phyloP scores from a whole-genome alignment of 2,888 invertebrate genomes.

The Torymus texanus region DNA sequence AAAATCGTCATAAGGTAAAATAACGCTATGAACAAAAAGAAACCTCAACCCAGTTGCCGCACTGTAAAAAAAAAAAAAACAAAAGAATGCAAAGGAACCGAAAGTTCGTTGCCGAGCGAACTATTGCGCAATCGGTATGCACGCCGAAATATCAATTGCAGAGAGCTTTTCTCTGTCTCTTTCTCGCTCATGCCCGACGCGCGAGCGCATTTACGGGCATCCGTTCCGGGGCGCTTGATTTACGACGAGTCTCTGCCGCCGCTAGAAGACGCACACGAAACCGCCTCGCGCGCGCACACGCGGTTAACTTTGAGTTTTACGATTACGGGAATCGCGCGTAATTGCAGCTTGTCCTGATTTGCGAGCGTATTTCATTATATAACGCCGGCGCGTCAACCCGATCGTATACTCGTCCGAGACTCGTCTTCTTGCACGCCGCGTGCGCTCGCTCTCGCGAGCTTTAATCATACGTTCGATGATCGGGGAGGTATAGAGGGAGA shows the following conservation, averaged over 20 bases:
- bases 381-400: conserved; percentile 62
- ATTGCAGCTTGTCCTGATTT: conserved; percentile 64
- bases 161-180: conserved; percentile 1
- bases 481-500: neutral
- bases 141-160: conserved; percentile 57
- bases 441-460: conserved; percentile 33
- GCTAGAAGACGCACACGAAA: conserved; percentile 56
- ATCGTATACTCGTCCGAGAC: conserved; percentile 57
- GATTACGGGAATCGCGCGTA: conserved; percentile 70
- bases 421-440: conserved; percentile 52
- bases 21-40: no score
- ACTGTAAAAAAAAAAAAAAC: neutral
- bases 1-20: conserved; percentile 7
- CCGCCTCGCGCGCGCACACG: conserved; percentile 59
- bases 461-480: conserved; percentile 63
- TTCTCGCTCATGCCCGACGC: neutral
- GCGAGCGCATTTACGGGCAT: conserved; percentile 53
- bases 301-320: conserved; percentile 67
- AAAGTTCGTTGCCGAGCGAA: neutral
- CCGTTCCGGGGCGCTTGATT: conserved; percentile 60
- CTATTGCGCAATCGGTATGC: conserved; percentile 45
- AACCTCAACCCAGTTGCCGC: no score
- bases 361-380: conserved; percentile 63
- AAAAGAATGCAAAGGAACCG: conserved; percentile 6
- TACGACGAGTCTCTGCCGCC: conserved; percentile 60